phyloP scores from a whole-genome alignment of 2,113 vertebrate genomes.

The Scomber colias region DNA sequence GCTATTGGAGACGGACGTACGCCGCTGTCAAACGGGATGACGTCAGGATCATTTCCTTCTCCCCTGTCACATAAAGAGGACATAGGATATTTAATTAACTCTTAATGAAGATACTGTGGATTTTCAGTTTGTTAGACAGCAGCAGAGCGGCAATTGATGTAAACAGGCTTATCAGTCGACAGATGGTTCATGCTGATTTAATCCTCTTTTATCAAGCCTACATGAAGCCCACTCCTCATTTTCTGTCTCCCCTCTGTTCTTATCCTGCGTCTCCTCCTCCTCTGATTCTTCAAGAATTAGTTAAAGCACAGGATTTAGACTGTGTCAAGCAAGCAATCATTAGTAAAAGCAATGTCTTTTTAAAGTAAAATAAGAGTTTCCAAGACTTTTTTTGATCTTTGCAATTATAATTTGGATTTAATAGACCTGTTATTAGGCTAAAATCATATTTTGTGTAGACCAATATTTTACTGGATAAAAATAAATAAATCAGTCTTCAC shows the following conservation, averaged over 20 bases:
- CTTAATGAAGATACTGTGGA: no score
- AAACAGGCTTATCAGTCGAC: conserved; percentile 31
- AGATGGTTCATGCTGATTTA: conserved; percentile 67
- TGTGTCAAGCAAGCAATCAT: background rate
- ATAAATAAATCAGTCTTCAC: no score
- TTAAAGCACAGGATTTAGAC: background rate
- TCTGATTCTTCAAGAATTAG: background rate
- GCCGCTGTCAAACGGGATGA: background rate
- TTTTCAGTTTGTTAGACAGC: background rate
- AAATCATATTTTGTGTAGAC: no score
- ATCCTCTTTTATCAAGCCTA: conserved; percentile 63
- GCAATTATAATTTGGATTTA: no score
- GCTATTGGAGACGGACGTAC: conserved; percentile 43
- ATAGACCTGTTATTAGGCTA: no score
- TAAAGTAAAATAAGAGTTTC: no score
- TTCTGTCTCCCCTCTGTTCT: background rate
- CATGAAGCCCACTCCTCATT: conserved; percentile 35
- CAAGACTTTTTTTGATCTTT: no score
- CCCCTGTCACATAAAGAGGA: background rate
- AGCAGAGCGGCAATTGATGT: background rate
- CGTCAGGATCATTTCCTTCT: conserved; percentile 5
- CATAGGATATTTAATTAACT: background rate
- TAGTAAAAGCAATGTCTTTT: background rate
- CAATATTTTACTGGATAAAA: no score
- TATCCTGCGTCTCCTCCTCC: background rate